Base-by-base conservation (phyloP, 2,797 vertebrate species). In the Sebastes steindachneri region DNA sequence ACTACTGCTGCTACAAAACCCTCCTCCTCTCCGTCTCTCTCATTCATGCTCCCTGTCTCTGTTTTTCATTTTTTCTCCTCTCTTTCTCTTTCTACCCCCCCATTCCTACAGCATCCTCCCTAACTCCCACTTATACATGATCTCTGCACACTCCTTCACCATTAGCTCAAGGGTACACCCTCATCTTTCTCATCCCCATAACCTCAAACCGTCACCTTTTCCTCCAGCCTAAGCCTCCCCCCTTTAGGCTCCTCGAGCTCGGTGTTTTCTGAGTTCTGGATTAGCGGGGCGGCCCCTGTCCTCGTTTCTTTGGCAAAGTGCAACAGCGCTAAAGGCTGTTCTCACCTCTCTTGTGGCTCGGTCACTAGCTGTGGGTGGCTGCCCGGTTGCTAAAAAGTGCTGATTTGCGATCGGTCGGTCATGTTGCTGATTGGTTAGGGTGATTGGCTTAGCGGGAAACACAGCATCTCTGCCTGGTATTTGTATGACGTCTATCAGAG, bases 151-250 rank as follows among this genome's bases (percentile, higher is more conserved):
- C 79, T 78, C 45, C 28, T 86, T 79, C 62, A 54, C 73, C 51
- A 73, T 82, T 88, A 80, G 82, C 86, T 89, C 69, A 58, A 53
- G 82, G 79, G 76, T 68, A 68, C 75, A 63, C 29, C 75, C 57
- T 69, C 10, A 19, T 79, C 62, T 45, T 75, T 83, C 63, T 83
- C 79, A 37, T 83, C 19, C 63, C 9, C 53, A 48, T 85, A 83
- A 86, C 80, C 84, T 87, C 72, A 86, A 87, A 84, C 81, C 70
- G 25, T 82, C 83, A 76, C 66, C 81, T 84, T 72, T 81, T 81
- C 59, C 35, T 84, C 55, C 60, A 28, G 33, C 77, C 75, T 58
- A 21, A 75, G 66, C 48, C 59, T 77, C 41, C 60, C 17, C 65
- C 65, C 79, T 84, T 64, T 41, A 51, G 66, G 74, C 73, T 29